Conservation (phyloP, 2,113 vertebrate genomes). For the Rhynchopsitta pachyrhyncha region DNA sequence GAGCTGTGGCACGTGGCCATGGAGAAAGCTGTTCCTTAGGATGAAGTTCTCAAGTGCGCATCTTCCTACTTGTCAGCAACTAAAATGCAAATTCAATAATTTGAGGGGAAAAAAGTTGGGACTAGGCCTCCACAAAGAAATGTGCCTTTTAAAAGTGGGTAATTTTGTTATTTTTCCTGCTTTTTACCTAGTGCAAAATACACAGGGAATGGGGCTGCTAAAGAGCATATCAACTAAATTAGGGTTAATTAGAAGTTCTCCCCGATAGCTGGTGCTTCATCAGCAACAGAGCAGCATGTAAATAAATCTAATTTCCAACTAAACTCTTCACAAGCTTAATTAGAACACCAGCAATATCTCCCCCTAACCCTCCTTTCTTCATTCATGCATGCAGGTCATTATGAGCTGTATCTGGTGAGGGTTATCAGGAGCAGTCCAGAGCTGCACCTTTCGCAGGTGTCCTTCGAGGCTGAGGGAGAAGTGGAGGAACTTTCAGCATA, state of each 20-base stretch:
- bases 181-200: constrained; percentile 55
- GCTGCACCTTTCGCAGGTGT: constrained; percentile 65
- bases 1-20: fast-evolving
- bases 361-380: constrained; percentile 40
- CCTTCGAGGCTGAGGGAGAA: constrained; percentile 40
- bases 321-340: constrained; percentile 79
- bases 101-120: neutral
- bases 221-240: constrained; percentile 79
- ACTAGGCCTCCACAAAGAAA: neutral
- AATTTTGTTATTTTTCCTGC: constrained; percentile 13
- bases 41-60: neutral
- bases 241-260: constrained; percentile 91
- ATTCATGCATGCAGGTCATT: constrained; percentile 73
- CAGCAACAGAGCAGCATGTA: constrained; percentile 85
- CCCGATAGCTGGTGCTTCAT: constrained; percentile 79
- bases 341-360: constrained; percentile 74
- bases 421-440: constrained; percentile 38
- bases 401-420: constrained; percentile 60
- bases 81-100: neutral
- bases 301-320: constrained; percentile 93
- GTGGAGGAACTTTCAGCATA: constrained; percentile 42
- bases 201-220: constrained; percentile 35
- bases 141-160: neutral
- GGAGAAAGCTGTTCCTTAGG: neutral
- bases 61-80: neutral